Evolutionary conservation across 2,888 invertebrate species (phyloP).

Genomic region (Campaea margaritaria): DNA sequence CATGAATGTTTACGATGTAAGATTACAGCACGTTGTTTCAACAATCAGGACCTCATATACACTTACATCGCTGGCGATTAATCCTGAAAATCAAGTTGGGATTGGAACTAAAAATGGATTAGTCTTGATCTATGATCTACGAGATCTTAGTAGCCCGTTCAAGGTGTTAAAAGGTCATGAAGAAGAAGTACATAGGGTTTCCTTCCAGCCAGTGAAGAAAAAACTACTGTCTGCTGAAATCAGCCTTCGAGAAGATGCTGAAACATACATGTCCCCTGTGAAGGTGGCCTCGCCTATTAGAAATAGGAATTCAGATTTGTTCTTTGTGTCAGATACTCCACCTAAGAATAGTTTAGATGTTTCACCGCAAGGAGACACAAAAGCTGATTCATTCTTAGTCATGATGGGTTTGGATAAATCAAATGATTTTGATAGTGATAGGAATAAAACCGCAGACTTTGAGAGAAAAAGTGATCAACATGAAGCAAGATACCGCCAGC

Average conservation of each 20-base stretch:
- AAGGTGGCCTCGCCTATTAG: constrained; percentile 60
- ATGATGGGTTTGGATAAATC: constrained; percentile 77
- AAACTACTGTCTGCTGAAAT: constrained; percentile 67
- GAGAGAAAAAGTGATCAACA: constrained; percentile 64
- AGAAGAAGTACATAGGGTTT: constrained; percentile 74
- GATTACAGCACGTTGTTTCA: constrained; percentile 76
- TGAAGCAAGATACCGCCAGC: constrained; percentile 58
- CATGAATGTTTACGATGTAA: constrained; percentile 84
- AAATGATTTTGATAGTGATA: constrained; percentile 66
- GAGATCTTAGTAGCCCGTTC: constrained; percentile 78
- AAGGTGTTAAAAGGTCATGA: constrained; percentile 80
- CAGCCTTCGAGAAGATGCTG: constrained; percentile 74
- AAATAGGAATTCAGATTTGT: constrained; percentile 71
- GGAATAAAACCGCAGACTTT: constrained; percentile 59
- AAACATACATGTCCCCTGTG: constrained; percentile 53
- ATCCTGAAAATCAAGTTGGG: constrained; percentile 79
- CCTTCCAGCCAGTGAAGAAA: constrained; percentile 74
- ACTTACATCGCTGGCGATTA: constrained; percentile 72
- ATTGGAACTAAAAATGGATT: constrained; percentile 84
- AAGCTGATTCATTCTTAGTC: constrained; percentile 75
- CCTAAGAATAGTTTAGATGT: constrained; percentile 57
- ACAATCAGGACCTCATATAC: constrained; percentile 71
- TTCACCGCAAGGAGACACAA: constrained; percentile 58
- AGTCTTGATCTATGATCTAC: constrained; percentile 82
- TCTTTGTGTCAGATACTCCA: constrained; percentile 71